Conservation (phyloP, 2,113 vertebrate species). For the Sturnira hondurensis region DNA sequence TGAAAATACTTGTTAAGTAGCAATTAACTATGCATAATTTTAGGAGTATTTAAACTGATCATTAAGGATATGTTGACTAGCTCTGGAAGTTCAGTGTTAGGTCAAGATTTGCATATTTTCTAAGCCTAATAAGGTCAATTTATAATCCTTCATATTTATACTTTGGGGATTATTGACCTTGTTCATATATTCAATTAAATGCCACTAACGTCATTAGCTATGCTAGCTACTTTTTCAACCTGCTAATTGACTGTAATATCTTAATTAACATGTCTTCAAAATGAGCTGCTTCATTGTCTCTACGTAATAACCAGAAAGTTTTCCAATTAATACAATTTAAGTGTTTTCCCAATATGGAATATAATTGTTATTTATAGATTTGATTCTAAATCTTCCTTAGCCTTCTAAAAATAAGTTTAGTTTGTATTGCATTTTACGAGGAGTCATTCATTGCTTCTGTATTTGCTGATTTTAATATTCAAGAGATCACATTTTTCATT, state of each 20-base stretch:
- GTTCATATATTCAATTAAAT: neutral
- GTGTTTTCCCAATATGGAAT: neutral
- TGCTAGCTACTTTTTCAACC: conserved; percentile 33
- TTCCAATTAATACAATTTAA: conserved; percentile 8
- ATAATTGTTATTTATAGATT: neutral
- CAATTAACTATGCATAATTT: conserved; percentile 58
- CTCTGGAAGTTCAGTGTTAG: conserved; percentile 31
- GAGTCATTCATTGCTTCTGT: neutral
- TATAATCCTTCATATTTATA: conserved; percentile 21
- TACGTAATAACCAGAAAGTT: conserved; percentile 14
- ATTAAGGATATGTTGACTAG: conserved; percentile 44
- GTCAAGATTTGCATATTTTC: conserved; percentile 44
- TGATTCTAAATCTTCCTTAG: neutral
- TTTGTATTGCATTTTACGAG: neutral
- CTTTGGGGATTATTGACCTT: conserved; percentile 27
- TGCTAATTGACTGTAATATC: conserved; percentile 46
- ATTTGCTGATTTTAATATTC: conserved; percentile 17
- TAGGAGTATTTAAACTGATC: conserved; percentile 43
- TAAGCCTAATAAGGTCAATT: conserved; percentile 14
- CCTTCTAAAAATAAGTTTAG: neutral
- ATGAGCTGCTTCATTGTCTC: conserved; percentile 2
- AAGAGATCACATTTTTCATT: neutral
- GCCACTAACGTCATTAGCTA: neutral
- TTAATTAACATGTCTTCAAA: conserved; percentile 42
- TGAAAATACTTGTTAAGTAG: conserved; percentile 58